Percentiles rank a stretch among this genome's conserved stretches.
phyloP scores from a whole-genome alignment of 2,888 invertebrate genomes.

The Sclerodermus sp. region DNA sequence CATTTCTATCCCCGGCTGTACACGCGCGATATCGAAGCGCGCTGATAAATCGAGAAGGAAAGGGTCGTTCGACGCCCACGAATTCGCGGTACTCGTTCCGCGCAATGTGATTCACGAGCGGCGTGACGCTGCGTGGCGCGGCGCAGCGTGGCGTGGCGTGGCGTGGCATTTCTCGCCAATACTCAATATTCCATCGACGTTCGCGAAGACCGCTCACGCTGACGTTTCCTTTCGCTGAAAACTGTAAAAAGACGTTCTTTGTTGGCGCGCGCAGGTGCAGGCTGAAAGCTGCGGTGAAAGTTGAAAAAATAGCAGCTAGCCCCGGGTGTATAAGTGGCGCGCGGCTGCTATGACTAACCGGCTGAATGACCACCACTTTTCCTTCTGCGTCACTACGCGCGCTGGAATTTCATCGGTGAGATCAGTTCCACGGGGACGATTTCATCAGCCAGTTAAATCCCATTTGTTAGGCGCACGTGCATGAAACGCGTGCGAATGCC shows the following conservation, averaged over 20 bases:
- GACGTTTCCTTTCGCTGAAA: too few relatives aligned
- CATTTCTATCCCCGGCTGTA: too few relatives aligned
- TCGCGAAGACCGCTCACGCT: too few relatives aligned
- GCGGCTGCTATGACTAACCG: slow-evolving; percentile 16
- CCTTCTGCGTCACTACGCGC: slow-evolving; percentile 27
- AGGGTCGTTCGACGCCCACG: slow-evolving; percentile 45
- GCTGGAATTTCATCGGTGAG: slow-evolving; percentile 29
- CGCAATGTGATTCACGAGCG: too few relatives aligned
- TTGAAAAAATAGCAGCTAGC: background rate
- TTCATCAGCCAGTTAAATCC: slow-evolving; percentile 26
- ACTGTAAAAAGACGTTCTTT: too few relatives aligned
- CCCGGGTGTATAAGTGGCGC: background rate
- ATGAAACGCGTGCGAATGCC: background rate
- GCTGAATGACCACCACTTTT: slow-evolving; percentile 25
- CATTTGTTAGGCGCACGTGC: background rate
- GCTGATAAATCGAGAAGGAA: slow-evolving; percentile 38
- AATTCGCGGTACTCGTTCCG: slow-evolving; percentile 21
- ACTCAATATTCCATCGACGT: too few relatives aligned
- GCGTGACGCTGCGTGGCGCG: too few relatives aligned
- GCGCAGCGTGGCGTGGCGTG: too few relatives aligned
- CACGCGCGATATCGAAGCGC: too few relatives aligned
- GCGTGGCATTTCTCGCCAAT: too few relatives aligned
- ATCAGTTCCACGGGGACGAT: slow-evolving; percentile 33
- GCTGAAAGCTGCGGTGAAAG: background rate
- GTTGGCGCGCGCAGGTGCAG: too few relatives aligned